These are phyloP conservation scores for Corythornis cristatus DNA, from an alignment of 2,113 vertebrate species.

Conservation along the genomic window DNA sequence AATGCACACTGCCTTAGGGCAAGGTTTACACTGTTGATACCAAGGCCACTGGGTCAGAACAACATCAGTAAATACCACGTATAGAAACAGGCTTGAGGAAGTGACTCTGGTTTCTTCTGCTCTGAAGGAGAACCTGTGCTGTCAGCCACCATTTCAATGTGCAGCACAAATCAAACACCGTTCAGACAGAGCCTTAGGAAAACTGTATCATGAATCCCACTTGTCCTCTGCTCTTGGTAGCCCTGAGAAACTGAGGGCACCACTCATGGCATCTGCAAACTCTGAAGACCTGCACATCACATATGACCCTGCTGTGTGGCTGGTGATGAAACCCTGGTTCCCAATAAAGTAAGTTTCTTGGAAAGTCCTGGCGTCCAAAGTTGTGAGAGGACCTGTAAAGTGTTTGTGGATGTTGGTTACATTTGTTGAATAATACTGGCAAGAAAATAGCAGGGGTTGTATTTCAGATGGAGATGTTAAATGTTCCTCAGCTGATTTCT, in stretches of 20 bases:
- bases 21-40: neutral
- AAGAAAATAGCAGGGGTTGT: neutral
- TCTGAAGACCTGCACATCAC: neutral
- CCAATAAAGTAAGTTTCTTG: neutral
- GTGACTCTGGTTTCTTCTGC: neutral
- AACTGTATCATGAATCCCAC: neutral
- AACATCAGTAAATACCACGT: neutral
- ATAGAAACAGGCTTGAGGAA: neutral
- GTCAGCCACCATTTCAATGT: neutral
- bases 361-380: neutral
- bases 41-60: conserved; percentile 24
- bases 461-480: neutral
- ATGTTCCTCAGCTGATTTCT: neutral
- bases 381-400: neutral
- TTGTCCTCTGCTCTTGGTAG: neutral
- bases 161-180: neutral
- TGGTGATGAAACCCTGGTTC: neutral
- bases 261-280: neutral
- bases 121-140: neutral
- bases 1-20: neutral
- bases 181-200: fast-evolving
- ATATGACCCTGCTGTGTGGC: neutral
- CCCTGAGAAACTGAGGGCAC: neutral
- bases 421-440: neutral
- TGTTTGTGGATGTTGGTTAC: neutral